Evolutionary conservation across 2,797 vertebrate genomes (phyloP).

Genomic region (Arctocebus calabarensis): DNA sequence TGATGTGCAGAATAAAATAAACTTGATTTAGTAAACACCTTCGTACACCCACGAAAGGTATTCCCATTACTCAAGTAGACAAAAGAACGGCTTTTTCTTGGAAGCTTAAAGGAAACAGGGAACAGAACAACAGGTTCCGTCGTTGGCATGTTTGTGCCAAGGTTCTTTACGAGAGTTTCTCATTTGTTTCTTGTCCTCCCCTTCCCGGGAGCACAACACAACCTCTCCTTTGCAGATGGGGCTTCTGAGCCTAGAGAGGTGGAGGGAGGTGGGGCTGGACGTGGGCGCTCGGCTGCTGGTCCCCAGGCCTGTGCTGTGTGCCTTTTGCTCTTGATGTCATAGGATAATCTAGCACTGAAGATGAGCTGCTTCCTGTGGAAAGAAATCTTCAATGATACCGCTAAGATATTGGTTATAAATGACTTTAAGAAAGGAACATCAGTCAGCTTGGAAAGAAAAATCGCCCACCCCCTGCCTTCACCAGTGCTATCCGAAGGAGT

Average conservation of each 20-base stretch:
- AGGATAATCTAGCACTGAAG: background rate
- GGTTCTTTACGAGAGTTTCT: constrained; percentile 9
- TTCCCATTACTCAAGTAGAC: constrained; percentile 22
- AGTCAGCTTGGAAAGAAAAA: background rate
- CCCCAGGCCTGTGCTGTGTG: background rate
- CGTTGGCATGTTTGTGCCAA: background rate
- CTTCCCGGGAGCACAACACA: background rate
- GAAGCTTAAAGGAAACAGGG: background rate
- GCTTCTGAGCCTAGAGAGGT: background rate
- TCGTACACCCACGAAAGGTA: background rate
- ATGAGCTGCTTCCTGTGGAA: background rate
- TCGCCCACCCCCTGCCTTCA: background rate
- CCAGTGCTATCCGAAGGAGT: background rate
- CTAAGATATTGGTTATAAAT: background rate
- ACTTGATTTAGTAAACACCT: constrained; percentile 22
- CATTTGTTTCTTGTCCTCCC: background rate
- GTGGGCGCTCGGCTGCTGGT: background rate
- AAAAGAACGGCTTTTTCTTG: background rate
- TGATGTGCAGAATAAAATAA: constrained; percentile 46
- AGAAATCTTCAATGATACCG: background rate
- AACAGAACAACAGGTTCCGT: background rate
- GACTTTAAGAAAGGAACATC: background rate
- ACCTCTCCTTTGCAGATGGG: background rate
- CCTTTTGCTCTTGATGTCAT: background rate
- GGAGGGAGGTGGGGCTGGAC: background rate